Evolutionary conservation across 2,888 invertebrate species (phyloP).

Genomic region (Abrostola tripartita): DNA sequence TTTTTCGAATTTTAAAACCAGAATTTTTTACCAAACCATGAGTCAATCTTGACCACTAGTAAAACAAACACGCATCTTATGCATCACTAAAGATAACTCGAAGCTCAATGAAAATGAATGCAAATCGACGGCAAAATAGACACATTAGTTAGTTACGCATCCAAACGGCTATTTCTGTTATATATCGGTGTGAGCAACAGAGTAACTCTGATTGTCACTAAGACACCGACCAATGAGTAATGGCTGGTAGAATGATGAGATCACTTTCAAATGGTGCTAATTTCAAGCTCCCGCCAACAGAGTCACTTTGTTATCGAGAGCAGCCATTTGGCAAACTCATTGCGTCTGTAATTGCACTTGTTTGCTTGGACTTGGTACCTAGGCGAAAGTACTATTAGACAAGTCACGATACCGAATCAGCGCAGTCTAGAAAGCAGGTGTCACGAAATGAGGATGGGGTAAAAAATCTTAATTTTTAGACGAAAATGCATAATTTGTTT

Average conservation of each 20-base stretch:
- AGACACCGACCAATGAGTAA: conserved; percentile 76
- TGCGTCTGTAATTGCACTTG: conserved; percentile 28
- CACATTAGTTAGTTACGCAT: conserved; percentile 18
- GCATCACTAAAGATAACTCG: conserved; percentile 12
- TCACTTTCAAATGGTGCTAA: conserved; percentile 82
- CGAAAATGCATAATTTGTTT: background rate
- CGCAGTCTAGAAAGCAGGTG: conserved; percentile 39
- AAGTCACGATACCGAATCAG: conserved; percentile 32
- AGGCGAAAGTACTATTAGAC: conserved; percentile 30
- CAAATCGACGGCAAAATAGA: conserved; percentile 32
- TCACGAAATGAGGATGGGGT: conserved; percentile 29
- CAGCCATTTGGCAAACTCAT: conserved; percentile 47
- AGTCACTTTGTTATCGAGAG: conserved; percentile 67
- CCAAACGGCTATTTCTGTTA: conserved; percentile 45
- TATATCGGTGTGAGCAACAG: conserved; percentile 54
- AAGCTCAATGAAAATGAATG: conserved; percentile 36
- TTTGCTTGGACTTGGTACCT: conserved; percentile 31
- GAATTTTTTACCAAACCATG: background rate
- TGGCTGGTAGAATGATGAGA: conserved; percentile 75
- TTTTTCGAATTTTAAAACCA: too few relatives aligned
- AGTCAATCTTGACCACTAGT: conserved; percentile 10
- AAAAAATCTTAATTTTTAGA: conserved; percentile 11
- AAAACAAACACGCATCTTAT: background rate
- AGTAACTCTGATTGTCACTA: conserved; percentile 55
- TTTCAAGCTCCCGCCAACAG: conserved; percentile 70